These are phyloP conservation scores for Poecilia velifera DNA, from an alignment of 2,797 vertebrate genomes.

Conservation along the genomic window DNA sequence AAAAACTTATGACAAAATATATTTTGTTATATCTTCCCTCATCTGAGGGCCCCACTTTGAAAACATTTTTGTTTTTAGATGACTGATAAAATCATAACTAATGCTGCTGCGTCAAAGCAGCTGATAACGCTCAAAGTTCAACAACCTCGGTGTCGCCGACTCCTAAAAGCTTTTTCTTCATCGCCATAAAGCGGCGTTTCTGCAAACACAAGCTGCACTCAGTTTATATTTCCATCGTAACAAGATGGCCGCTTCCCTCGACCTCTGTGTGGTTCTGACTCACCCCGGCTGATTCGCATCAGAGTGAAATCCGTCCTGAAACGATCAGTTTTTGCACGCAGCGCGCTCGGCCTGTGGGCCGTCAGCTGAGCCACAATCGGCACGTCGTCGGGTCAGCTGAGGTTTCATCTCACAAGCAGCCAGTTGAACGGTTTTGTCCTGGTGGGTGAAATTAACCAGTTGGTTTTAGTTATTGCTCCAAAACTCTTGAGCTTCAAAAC, in stretches of 20 bases:
- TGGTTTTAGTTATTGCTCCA: background rate
- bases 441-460: background rate
- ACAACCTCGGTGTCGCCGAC: background rate
- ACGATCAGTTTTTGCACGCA: background rate
- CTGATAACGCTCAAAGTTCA: background rate
- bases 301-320: background rate
- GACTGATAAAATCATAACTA: background rate
- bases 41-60: no score
- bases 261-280: background rate
- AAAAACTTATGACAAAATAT: no score
- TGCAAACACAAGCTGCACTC: background rate
- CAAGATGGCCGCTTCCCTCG: background rate
- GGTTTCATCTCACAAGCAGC: background rate
- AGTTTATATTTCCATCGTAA: background rate
- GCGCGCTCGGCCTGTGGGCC: background rate
- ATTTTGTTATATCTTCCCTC: no score
- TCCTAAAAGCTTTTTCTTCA: background rate
- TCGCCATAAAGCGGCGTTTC: background rate
- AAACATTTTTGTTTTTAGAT: no score
- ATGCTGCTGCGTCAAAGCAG: background rate
- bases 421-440: background rate
- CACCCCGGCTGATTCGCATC: no score
- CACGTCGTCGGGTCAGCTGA: background rate
- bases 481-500: background rate
- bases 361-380: constrained; percentile 1